Base-by-base conservation (phyloP, 1,140 invertebrate genomes). In the Zaprionus ghesquierei region DNA sequence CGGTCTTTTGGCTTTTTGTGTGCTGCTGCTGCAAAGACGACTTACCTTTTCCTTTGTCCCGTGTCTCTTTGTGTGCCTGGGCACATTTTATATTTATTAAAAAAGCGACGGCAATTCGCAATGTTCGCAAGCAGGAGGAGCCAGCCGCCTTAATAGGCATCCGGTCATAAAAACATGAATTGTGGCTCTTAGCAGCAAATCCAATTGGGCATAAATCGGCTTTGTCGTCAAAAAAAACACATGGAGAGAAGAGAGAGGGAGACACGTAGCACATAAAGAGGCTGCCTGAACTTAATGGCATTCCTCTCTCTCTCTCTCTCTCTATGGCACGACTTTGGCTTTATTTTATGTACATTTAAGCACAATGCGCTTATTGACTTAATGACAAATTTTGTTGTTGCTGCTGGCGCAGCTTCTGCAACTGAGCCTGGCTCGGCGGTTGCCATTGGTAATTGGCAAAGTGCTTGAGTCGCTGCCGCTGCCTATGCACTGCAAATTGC, bases 121-220 rank as follows among this genome's bases (percentile, higher is more conserved):
- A 60, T 55, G 59, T 59, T 33, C n/a, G n/a, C n/a, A n/a, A n/a
- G n/a, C n/a, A n/a, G n/a, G 59, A 46, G 63, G 46, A n/a, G n/a
- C n/a, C n/a, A n/a, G n/a, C n/a, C n/a, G 61, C 61, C 60, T 68
- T 84, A 89, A 89, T 89, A 89, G 84, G 84, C 84, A 84, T 84
- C 76, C 84, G 84, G 84, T 80, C 84, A 84, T 89, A 89, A 89
- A 89, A 89, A 89, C 84, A 84, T 89, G 84, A 89, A 89, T 89
- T 89, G 84, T 78, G 84, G 79, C 84, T 84, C 84, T 89, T 89
- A 89, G 84, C 84, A 89, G 84, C 84, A 89, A 89, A 89, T 89
- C 84, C 84, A 89, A 89, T 89, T 89, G 84, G 80, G 84, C 84
- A 89, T 89, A 89, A 89, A 89, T 89, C 84, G 84, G 84, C 84